phyloP scores from a whole-genome alignment of 1,140 invertebrate species.

The Saxidomus purpurata region DNA sequence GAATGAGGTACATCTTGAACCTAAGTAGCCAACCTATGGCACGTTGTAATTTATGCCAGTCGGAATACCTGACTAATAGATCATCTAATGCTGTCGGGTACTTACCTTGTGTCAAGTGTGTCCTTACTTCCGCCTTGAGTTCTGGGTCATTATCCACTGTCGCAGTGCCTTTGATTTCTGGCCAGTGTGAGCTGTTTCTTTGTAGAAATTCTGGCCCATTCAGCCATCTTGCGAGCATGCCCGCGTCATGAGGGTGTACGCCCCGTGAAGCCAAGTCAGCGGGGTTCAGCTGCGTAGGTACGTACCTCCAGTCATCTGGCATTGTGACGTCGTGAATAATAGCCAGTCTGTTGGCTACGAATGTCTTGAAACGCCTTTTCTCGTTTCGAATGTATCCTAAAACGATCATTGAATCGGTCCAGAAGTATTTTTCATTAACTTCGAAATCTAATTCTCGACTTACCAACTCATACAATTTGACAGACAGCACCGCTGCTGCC shows the following conservation, averaged over 20 bases:
- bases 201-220: constrained; percentile 64
- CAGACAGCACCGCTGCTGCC: constrained; percentile 60
- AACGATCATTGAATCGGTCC: constrained; percentile 67
- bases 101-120: neutral
- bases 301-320: constrained; percentile 74
- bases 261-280: no score
- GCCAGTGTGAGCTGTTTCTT: constrained; percentile 34
- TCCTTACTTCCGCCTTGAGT: neutral
- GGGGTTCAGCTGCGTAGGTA: constrained; percentile 73
- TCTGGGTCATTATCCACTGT: neutral
- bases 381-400: constrained; percentile 55
- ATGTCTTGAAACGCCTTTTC: constrained; percentile 78
- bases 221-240: constrained; percentile 43
- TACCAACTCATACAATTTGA: constrained; percentile 47
- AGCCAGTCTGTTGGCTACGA: constrained; percentile 85
- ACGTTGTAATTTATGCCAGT: constrained; percentile 37
- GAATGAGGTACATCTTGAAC: neutral
- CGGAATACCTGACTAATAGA: constrained; percentile 32
- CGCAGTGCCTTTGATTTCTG: neutral
- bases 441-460: constrained; percentile 36
- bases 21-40: constrained; percentile 38
- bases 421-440: constrained; percentile 35
- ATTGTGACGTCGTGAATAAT: constrained; percentile 81
- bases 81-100: neutral
- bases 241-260: neutral